Base-by-base conservation (phyloP, 2,113 vertebrate species). In the Coptodon bakossiorum region DNA sequence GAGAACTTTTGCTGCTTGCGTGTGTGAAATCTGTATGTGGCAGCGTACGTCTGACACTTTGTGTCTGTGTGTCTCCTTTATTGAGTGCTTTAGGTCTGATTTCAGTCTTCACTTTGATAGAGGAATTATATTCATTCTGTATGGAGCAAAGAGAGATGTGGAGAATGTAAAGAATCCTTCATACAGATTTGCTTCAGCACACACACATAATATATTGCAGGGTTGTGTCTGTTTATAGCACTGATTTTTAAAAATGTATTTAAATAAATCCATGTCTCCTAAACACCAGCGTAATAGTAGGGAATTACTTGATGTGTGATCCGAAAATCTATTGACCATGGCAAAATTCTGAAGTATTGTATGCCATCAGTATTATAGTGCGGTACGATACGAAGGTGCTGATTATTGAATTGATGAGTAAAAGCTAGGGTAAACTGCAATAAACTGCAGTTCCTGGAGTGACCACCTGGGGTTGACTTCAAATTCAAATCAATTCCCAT, bases 1-100 rank as follows among this genome's bases (percentile, higher is more conserved):
- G 81, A 85, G 73, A 78, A 89, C 84, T 86, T 88, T 76, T 84
- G 56, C 84, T 14, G 83, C 63, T 66, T 71, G 63, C 34, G 27
- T 71, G 50, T 78, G 89, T 52, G 83, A 87, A 83, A 83, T 73
- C 22, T 43, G 57, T 86, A 84, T 88, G 85, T 83, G 81, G 27
- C 14, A 31, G 66, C 53, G 50, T 79, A 16, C 6, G 11, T 85
- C 43, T 73, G 48, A 56, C 53, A 34, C 86, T 52, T 13, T 80
- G 12, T 56, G 71, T 53, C 40, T 73, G 71, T 83, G 52, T 17
- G 43, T 34, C 45, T 6, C 48, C 48, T 81, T 84, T 61, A 52
- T 80, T 50, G 73, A 85, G 82, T 66, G 82, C 59, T 54, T 71
- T 17, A 24, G 78, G 79, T 86, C 56, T 27, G 31, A 90, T 83